phyloP scores from a whole-genome alignment of 2,888 invertebrate species.

The Acrobasis suavella region DNA sequence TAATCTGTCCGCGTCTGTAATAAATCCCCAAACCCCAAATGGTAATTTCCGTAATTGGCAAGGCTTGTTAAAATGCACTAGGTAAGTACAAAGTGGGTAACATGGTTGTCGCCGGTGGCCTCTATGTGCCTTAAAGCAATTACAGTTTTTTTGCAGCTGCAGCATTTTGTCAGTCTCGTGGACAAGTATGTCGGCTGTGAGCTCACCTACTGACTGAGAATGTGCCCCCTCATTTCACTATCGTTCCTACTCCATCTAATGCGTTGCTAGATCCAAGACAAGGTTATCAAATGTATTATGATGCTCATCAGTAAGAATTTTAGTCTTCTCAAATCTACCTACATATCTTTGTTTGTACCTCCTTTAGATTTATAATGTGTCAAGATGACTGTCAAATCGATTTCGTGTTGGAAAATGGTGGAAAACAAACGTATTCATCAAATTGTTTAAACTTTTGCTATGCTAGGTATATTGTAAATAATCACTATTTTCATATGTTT shows the following conservation, averaged over 20 bases:
- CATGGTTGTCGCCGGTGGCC: slow-evolving; percentile 9
- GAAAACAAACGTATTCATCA: no score
- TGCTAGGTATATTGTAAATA: no score
- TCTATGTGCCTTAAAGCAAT: slow-evolving; percentile 44
- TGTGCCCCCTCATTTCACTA: slow-evolving; percentile 64
- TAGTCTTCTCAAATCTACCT: no score
- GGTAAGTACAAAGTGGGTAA: slow-evolving; percentile 23
- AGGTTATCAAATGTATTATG: slow-evolving; percentile 4
- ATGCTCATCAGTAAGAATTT: neutral
- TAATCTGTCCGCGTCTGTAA: neutral
- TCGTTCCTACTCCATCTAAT: slow-evolving; percentile 39
- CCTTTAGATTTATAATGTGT: neutral
- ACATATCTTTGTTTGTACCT: no score
- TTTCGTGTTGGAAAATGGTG: neutral
- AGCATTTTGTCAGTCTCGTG: slow-evolving; percentile 61
- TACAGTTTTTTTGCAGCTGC: slow-evolving; percentile 47
- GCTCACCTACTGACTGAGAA: slow-evolving; percentile 61
- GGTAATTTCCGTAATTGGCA: neutral
- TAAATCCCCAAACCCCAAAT: neutral
- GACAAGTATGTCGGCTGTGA: slow-evolving; percentile 67
- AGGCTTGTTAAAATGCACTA: slow-evolving; percentile 11
- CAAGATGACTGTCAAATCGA: slow-evolving; percentile 1
- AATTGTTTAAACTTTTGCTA: no score
- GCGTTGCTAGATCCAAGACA: neutral
- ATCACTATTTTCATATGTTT: neutral